A percentile compares a stretch with the other conserved stretches of the same genome.
phyloP scores from a whole-genome alignment of 2,113 vertebrate species.

The Coptodon bakossiorum region DNA sequence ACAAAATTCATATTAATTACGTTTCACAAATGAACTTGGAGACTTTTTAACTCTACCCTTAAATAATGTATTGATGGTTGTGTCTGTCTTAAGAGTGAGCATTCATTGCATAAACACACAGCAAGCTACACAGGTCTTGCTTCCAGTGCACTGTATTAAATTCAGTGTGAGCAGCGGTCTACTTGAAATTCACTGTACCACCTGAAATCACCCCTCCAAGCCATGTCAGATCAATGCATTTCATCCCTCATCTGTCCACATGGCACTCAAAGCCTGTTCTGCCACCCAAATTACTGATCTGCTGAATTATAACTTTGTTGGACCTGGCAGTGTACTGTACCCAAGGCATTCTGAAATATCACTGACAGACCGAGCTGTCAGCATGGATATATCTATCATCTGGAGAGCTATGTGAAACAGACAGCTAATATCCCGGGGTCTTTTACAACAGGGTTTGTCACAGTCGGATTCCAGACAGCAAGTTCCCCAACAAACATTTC shows the following conservation, averaged over 20 bases:
- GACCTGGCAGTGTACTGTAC: slow-evolving; percentile 34
- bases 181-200: slow-evolving; percentile 39
- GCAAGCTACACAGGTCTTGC: background rate
- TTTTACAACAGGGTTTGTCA: slow-evolving; percentile 33
- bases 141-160: background rate
- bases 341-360: slow-evolving; percentile 45
- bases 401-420: slow-evolving; percentile 25
- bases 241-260: slow-evolving; percentile 46
- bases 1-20: background rate
- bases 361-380: slow-evolving; percentile 45
- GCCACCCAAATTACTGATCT: slow-evolving; percentile 45
- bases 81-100: background rate
- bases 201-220: slow-evolving; percentile 18
- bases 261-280: slow-evolving; percentile 40
- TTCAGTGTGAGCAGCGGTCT: background rate
- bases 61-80: background rate
- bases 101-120: background rate
- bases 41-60: background rate
- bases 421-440: slow-evolving; percentile 47
- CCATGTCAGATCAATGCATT: slow-evolving; percentile 45
- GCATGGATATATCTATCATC: slow-evolving; percentile 33
- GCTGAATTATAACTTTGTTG: slow-evolving; percentile 47
- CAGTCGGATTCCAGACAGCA: slow-evolving; percentile 24
- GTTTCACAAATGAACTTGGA: background rate
- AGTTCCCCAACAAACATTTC: slow-evolving; percentile 28